Conservation (phyloP, 2,888 invertebrate genomes). For the Caenorhabditis sp. region DNA sequence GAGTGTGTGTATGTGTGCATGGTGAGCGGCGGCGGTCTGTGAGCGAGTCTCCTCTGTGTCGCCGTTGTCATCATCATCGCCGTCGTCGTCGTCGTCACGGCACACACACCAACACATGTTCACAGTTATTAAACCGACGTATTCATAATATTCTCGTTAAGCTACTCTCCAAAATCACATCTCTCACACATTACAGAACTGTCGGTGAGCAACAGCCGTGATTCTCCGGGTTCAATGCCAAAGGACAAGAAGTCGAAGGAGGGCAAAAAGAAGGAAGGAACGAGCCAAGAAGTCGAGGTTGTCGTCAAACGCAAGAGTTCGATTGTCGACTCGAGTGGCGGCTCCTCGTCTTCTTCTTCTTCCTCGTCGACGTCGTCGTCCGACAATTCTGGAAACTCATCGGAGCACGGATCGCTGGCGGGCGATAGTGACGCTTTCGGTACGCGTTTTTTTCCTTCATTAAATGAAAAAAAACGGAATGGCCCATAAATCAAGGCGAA, state of each 20-base stretch:
- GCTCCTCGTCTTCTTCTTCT: conserved; percentile 30
- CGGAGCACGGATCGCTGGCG: conserved; percentile 32
- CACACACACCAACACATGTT: background rate
- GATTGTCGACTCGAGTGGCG: conserved; percentile 44
- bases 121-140: background rate
- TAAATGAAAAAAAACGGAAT: no score
- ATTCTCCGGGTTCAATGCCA: conserved; percentile 60
- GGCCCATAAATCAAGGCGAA: no score
- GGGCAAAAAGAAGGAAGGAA: conserved; percentile 30
- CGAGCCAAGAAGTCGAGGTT: conserved; percentile 36
- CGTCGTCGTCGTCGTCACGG: background rate
- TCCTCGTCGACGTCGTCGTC: conserved; percentile 27
- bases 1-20: conserved; percentile 29
- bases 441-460: conserved; percentile 5
- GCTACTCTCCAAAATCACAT: background rate
- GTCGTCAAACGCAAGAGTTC: conserved; percentile 43
- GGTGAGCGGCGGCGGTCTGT: conserved; percentile 42
- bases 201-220: conserved; percentile 28
- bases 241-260: conserved; percentile 51
- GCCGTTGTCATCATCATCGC: background rate
- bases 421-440: conserved; percentile 44
- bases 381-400: conserved; percentile 12
- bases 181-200: conserved; percentile 21
- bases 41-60: conserved; percentile 18
- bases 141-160: background rate